Base-by-base conservation (phyloP, 2,888 invertebrate species). In the Amitus sp. region DNA sequence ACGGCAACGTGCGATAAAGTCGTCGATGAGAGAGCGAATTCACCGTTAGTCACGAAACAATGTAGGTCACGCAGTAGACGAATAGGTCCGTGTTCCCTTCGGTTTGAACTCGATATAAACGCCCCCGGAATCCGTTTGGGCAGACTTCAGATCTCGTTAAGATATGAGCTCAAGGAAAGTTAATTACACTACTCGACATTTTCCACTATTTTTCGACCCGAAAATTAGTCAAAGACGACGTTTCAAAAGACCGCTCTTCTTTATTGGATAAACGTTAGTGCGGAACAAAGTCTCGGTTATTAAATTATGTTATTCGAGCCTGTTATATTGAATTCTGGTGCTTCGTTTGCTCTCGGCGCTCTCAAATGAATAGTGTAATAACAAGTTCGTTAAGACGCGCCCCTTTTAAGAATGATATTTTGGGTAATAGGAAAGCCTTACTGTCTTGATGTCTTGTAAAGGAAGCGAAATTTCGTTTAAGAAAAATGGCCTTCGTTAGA, bases 61-160 rank as follows among this genome's bases (percentile, higher is more conserved):
- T 56, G 61, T 61, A 61, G 61, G 61, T 51, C 56, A 61, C 9
- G 39, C 15, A 15, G 39, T 7, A 13, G 43, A 43, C 43, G 27
- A 27, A 40, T 40, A 40, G 15, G 7, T 2, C 20, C 42, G 19
- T 15, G 18, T 42, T 20, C 19, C 15, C 15, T 37, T 12, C 37
- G 15, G 37, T 37, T 37, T 15, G 37, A 37, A 15, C 15, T 37
- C 4, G 13, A 15, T 15, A 4, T 37, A n/a, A 15, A 37, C 15
- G n/a, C n/a, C n/a, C n/a, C n/a, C n/a, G n/a, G 7, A 37, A 37
- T 37, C 12, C 15, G 37, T 37, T 37, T 37, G 37, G 23, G 23
- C 7, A 23, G 4, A 23, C 23, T 37, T 37, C 37, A 37, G 37
- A 37, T 37, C 37, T 37, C 12, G 37, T 37, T 37, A 37, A 37